Evolutionary conservation across 2,888 invertebrate genomes (phyloP).

Genomic region (Meiosimyza platycephala): DNA sequence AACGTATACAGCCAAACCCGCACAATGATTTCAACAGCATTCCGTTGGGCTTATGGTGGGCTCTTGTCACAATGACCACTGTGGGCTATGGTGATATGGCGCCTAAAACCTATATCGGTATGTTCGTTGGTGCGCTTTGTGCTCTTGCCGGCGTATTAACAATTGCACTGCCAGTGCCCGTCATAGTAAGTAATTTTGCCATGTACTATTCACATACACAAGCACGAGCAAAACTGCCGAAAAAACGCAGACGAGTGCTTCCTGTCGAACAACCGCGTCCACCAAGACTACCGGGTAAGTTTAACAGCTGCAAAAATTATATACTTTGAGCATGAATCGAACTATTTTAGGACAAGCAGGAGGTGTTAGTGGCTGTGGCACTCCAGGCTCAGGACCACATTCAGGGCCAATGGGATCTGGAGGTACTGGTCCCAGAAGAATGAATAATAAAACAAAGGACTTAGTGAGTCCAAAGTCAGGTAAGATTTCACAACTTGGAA

Average conservation of each 20-base stretch:
- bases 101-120: conserved; percentile 97
- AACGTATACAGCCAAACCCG: conserved; percentile 93
- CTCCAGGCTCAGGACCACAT: conserved; percentile 66
- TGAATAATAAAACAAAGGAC: conserved; percentile 68
- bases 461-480: conserved; percentile 68
- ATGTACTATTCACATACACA: conserved; percentile 97
- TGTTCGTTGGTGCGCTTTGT: conserved; percentile 98
- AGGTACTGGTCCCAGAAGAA: conserved; percentile 65
- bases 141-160: conserved; percentile 98
- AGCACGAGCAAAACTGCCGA: conserved; percentile 98
- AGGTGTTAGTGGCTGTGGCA: conserved; percentile 65
- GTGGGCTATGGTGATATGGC: conserved; percentile 99
- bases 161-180: conserved; percentile 98
- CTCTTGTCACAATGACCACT: conserved; percentile 98
- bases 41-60: conserved; percentile 98
- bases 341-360: conserved; percentile 62
- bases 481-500: conserved; percentile 51
- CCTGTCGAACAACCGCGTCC: conserved; percentile 92
- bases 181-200: conserved; percentile 99
- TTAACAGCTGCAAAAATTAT: background rate
- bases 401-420: conserved; percentile 67
- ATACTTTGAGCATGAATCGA: conserved; percentile 6
- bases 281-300: conserved; percentile 58
- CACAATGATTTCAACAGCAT: conserved; percentile 98
- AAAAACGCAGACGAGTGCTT: conserved; percentile 95